Evolutionary conservation across 2,797 vertebrate species (phyloP).

Genomic region (Dicrostonyx torquatus): DNA sequence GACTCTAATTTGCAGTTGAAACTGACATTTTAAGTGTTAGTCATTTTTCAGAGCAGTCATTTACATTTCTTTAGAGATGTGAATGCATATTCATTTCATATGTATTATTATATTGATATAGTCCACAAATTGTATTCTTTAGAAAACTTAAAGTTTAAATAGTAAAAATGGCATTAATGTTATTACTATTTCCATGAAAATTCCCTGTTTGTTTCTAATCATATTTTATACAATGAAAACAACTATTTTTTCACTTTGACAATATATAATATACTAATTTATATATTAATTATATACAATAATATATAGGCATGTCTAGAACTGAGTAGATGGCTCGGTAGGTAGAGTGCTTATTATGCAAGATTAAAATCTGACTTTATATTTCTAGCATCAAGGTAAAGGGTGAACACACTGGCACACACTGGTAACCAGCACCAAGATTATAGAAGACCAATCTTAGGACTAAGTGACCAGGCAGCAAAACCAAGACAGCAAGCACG

Average conservation of each 20-base stretch:
- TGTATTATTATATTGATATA: neutral
- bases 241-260: neutral
- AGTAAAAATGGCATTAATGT: neutral
- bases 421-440: neutral
- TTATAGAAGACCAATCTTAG: too few species aligned
- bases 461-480: neutral
- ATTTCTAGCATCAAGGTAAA: neutral
- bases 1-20: neutral
- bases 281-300: neutral
- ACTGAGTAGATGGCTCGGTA: too few species aligned
- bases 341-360: neutral
- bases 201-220: neutral
- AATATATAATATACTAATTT: too few species aligned
- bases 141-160: constrained; percentile 1
- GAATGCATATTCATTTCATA: neutral
- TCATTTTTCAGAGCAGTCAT: neutral
- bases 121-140: neutral
- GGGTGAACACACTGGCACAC: too few species aligned
- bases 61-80: neutral
- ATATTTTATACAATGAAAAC: neutral
- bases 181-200: neutral
- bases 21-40: neutral
- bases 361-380: neutral
- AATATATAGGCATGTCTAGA: neutral
- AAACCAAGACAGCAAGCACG: neutral